Percentiles rank a stretch among this genome's conserved stretches.
These are phyloP conservation scores for Enteromius argenteus DNA, from an alignment of 2,797 vertebrate species.

Conservation along the genomic window DNA sequence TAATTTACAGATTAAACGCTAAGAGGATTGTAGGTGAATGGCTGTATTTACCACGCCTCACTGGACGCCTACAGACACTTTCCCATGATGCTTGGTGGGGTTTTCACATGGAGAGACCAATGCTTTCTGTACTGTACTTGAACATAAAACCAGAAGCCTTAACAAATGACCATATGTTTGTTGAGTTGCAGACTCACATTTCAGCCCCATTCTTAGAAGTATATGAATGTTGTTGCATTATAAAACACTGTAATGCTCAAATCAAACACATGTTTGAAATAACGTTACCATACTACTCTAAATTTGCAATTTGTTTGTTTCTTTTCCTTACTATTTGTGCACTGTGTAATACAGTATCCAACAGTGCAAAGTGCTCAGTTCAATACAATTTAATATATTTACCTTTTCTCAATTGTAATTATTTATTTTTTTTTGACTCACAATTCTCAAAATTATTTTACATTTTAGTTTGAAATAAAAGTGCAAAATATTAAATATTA, in stretches of 20 bases:
- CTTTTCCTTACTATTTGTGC: neutral
- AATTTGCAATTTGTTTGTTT: neutral
- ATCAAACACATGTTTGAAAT: neutral
- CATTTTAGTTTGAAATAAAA: neutral
- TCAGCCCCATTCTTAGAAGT: neutral
- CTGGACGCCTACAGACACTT: constrained; percentile 26
- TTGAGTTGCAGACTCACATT: neutral
- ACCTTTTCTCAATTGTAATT: neutral
- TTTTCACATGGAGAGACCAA: neutral
- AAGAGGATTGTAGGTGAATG: constrained; percentile 31
- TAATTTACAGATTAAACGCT: constrained; percentile 34
- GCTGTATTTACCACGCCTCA: constrained; percentile 1
- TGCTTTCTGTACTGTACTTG: neutral
- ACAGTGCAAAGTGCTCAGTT: neutral
- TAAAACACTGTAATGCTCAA: neutral
- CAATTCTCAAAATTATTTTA: too few species aligned
- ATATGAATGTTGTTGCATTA: neutral
- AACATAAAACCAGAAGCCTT: neutral
- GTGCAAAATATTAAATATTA: neutral
- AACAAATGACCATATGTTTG: neutral
- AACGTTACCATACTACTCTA: too few species aligned
- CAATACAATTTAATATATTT: neutral
- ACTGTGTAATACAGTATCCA: neutral
- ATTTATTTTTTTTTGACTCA: neutral
- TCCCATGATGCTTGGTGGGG: neutral